Percentiles rank a stretch among this genome's conserved stretches.
phyloP scores from a whole-genome alignment of 2,113 vertebrate genomes.

The Aleadryas rufinucha region DNA sequence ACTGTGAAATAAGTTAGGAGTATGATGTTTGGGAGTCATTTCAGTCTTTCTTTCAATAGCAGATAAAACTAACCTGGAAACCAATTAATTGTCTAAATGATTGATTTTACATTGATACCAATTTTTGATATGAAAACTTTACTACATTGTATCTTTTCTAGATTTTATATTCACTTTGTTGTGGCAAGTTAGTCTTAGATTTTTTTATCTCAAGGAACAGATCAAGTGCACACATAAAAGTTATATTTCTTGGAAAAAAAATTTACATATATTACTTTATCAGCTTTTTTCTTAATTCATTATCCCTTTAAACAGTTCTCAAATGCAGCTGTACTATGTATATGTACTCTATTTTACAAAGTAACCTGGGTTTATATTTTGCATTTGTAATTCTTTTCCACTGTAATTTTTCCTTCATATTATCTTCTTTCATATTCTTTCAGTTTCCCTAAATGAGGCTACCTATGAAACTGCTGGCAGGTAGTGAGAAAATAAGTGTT shows the following conservation, averaged over 20 bases:
- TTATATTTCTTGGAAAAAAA: not conserved
- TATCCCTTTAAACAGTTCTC: not conserved
- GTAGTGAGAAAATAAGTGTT: slow-evolving; percentile 19
- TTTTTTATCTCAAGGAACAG: not conserved
- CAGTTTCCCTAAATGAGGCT: not conserved
- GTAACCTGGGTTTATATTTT: not conserved
- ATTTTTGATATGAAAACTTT: not conserved
- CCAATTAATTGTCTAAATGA: not conserved
- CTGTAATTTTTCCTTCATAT: not conserved
- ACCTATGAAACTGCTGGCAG: not conserved
- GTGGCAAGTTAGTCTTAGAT: not conserved
- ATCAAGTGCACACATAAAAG: not conserved
- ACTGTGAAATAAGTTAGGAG: not conserved
- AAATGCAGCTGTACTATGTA: rapidly evolving
- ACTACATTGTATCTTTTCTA: not conserved
- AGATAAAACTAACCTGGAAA: not conserved
- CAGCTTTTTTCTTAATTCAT: not conserved
- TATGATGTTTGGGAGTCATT: not conserved
- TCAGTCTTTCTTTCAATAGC: not conserved
- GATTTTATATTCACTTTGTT: not conserved
- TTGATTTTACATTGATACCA: not conserved
- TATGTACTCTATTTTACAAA: not conserved
- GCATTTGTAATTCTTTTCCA: not conserved
- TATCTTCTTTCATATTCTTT: not conserved
- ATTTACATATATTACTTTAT: not conserved